Conservation (phyloP, 2,797 vertebrate species). For the Ceryle rudis region DNA sequence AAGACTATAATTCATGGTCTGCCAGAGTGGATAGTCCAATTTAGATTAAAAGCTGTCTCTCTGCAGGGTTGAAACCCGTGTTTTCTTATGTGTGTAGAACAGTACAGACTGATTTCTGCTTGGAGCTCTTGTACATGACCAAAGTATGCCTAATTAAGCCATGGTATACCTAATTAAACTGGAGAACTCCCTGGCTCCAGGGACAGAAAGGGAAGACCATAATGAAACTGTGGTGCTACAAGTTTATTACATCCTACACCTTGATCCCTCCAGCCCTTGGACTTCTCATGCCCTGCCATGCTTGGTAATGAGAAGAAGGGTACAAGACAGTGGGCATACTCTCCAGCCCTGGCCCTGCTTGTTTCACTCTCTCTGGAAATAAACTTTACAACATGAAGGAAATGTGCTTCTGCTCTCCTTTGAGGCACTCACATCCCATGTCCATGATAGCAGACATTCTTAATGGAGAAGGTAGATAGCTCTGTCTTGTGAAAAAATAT, state of each 20-base stretch:
- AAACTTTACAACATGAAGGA: not conserved
- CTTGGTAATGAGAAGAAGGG: not conserved
- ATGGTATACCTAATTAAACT: not conserved
- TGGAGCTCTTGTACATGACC: not conserved
- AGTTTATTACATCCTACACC: rapidly evolving
- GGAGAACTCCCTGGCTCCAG: not conserved
- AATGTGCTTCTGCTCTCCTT: not conserved
- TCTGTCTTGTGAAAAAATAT: not conserved
- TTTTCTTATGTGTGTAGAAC: not conserved
- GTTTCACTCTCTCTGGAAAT: not conserved
- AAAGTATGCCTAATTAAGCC: not conserved
- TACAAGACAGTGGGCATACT: not conserved
- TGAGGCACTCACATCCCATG: rapidly evolving
- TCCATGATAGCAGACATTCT: not conserved
- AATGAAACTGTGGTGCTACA: rapidly evolving
- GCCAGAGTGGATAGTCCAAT: not conserved
- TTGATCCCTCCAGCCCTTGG: not conserved
- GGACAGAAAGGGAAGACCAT: not conserved
- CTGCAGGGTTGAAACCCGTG: not conserved
- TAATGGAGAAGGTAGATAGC: not conserved
- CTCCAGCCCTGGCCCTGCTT: not conserved
- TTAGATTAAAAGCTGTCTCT: not conserved
- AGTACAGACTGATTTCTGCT: not conserved
- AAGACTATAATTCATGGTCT: not conserved
- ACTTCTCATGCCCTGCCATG: not conserved